Base-by-base conservation (phyloP, 2,888 invertebrate genomes). In the Thera obeliscata region DNA sequence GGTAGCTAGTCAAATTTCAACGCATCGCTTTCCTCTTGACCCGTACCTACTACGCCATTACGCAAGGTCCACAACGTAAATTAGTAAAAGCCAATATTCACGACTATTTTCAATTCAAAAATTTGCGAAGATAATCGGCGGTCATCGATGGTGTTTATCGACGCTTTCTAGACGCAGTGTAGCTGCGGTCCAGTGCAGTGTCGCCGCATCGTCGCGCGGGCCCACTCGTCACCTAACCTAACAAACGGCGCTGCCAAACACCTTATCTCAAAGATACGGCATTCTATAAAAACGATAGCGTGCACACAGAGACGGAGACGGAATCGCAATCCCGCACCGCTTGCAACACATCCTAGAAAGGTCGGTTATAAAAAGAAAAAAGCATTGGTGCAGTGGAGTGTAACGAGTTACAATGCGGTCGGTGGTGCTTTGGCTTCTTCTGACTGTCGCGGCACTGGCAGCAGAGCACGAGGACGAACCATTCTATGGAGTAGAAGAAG, bases 311-410 rank as follows among this genome's bases (percentile, higher is more conserved):
- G 56, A 22, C 22, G 22, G 22, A 63, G 64, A 55, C 56, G 61
- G 61, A 70, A 70, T 72, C 64, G 69, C 76, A 72, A 71, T 74
- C 74, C 74, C 76, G 74, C 78, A 74, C 76, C 76, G 78, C 81
- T 82, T 80, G 82, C 87, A 84, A 86, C 83, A 78, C 79, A 80
- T 84, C 82, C 81, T 84, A 64, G 89, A 90, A 90, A 89, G 89
- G 90, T 83, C 75, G 75, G 83, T 79, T 88, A 89, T 90, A 89
- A 84, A 90, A 87, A 81, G 88, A 89, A 90, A 87, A 89, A 89
- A 87, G 79, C 67, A 62, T 70, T 74, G 76, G 77, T 79, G 79
- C 87, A 86, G 83, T 85, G 78, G 73, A 69, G 73, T 73, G 67
- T 73, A 82, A 76, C 82, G 76, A 65, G 60, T 60, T 49, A 54